Evolutionary conservation across 2,888 invertebrate species (phyloP).

Genomic region (Baccha elongata): DNA sequence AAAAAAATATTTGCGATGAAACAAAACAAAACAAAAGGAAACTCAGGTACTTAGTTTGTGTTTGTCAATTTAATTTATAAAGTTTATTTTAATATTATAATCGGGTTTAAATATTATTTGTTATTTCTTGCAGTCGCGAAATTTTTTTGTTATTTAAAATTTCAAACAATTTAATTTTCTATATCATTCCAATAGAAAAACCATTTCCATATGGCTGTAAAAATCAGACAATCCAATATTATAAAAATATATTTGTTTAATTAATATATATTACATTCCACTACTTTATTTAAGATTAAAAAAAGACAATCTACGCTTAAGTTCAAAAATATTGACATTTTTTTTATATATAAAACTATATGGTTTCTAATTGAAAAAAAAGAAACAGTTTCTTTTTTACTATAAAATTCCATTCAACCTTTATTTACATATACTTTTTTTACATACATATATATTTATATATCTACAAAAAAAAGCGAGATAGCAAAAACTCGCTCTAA

Average conservation of each 20-base stretch:
- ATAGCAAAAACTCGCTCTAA: slow-evolving; percentile 65
- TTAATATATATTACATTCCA: slow-evolving; percentile 61
- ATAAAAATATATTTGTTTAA: slow-evolving; percentile 18
- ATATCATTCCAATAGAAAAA: slow-evolving; percentile 35
- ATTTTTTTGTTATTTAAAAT: not conserved
- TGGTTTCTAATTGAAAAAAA: slow-evolving; percentile 43
- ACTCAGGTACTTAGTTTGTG: slow-evolving; percentile 82
- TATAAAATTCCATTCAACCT: slow-evolving; percentile 26
- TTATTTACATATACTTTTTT: slow-evolving; percentile 33
- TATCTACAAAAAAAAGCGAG: slow-evolving; percentile 56
- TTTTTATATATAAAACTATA: slow-evolving; percentile 36
- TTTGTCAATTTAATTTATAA: slow-evolving; percentile 73
- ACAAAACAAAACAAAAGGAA: slow-evolving; percentile 74
- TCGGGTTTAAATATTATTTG: not conserved
- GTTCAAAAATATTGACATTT: slow-evolving; percentile 25
- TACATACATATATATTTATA: no score
- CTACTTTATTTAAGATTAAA: slow-evolving; percentile 63
- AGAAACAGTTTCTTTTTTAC: slow-evolving; percentile 24
- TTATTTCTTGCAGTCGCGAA: not conserved
- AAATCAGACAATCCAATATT: slow-evolving; percentile 30
- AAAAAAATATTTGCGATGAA: not conserved
- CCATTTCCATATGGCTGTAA: slow-evolving; percentile 13
- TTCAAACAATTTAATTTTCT: slow-evolving; percentile 13
- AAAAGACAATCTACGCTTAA: slow-evolving; percentile 61
- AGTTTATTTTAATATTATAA: slow-evolving; percentile 48